Evolutionary conservation across 2,888 invertebrate species (phyloP), one percentile per base, ranked within the genome.

Genomic region (Cyrtodaria siliqua): DNA sequence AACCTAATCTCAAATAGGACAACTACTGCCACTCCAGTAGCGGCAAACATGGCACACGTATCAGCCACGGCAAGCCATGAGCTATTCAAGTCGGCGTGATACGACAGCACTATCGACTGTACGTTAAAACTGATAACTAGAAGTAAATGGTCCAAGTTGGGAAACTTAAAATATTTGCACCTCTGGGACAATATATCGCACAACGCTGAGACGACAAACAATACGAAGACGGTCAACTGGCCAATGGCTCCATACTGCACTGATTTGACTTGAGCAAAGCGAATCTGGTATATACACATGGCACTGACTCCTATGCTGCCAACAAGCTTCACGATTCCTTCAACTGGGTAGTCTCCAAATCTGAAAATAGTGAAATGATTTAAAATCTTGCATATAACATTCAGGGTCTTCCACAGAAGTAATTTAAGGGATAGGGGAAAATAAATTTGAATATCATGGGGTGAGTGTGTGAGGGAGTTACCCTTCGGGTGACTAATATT

Each of bases 1-100:
- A 38, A 61, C 42, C 50, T 66, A 42, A 72, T 66, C 29, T 72
- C 72, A 1, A 72, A 33, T 20, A 72, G 47, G 49, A 72, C 44
- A 2, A 66, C 49, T 18, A 72, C 24, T 12, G 72, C 66, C n/a
- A 27, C 60, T 4, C 33, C 23, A n/a, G 56, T 26, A 2, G 72
- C 64, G 9, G 72, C 66, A 29, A 50, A 66, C 72, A 72, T 72
- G 9, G 24, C 50, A 16, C 66, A 72, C 0, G 66, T 55, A 29
- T 72, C 72, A 1, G 72, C 56, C 18, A 72, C 40, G 1, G 60
- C 42, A 16, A 66, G 40, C 53, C 66, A 66, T 20, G 66, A 66
- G 29, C 27, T 29, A 6, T 23, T 23, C 38, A 26, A 27, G 6
- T 27, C 53, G 1, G 38, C 24, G 56, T 72, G 61, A 40, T 53